A percentile compares a stretch with the other conserved stretches of the same genome.
phyloP scores from a whole-genome alignment of 2,113 vertebrate genomes.

The Pachycephala philippinensis region DNA sequence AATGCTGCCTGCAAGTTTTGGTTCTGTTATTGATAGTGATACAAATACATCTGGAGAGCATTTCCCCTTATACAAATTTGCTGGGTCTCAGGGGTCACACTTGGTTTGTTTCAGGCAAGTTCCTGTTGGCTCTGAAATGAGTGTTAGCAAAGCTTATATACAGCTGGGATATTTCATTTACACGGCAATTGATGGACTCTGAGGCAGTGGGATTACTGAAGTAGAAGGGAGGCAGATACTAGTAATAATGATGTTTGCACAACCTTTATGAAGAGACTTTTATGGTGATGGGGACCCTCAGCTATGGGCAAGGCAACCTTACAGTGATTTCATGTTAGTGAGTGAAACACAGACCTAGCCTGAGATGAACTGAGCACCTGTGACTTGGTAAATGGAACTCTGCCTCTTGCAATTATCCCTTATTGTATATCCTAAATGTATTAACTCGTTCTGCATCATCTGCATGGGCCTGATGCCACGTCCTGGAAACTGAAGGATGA shows the following conservation, averaged over 20 bases:
- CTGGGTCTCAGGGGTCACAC: neutral
- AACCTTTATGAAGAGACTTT: neutral
- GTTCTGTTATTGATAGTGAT: neutral
- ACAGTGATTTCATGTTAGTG: neutral
- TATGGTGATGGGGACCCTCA: neutral
- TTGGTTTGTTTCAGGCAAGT: slow-evolving; percentile 23
- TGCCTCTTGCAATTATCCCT: neutral
- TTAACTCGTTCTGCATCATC: neutral
- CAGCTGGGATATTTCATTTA: slow-evolving; percentile 30
- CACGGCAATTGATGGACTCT: neutral
- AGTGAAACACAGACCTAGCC: neutral
- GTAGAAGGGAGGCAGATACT: neutral
- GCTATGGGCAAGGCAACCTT: neutral
- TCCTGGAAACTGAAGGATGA: neutral
- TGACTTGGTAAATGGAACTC: neutral
- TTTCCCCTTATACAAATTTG: neutral
- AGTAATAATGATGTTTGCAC: neutral
- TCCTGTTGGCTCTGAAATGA: neutral
- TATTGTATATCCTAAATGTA: neutral
- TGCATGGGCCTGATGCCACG: neutral
- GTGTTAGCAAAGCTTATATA: neutral
- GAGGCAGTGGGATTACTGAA: neutral
- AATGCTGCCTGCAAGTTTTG: neutral
- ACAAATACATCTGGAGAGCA: slow-evolving; percentile 26
- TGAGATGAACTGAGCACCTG: neutral